Base-by-base conservation (phyloP, 2,113 vertebrate genomes). In the Bothrops jararaca region DNA sequence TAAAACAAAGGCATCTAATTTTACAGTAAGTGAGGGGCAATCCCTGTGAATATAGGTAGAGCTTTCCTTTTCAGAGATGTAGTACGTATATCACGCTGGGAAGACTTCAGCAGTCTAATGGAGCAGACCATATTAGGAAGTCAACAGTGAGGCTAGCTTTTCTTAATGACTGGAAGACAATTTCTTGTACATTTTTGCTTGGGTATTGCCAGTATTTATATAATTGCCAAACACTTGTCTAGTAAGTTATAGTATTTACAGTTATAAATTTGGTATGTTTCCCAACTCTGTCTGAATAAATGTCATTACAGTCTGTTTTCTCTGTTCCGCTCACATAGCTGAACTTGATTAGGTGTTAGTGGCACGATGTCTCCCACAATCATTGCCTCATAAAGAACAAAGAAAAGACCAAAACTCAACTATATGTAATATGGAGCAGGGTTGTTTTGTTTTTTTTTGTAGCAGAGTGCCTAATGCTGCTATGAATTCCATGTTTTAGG, bases 241-340 rank as follows among this genome's bases (percentile, higher is more conserved):
- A 42, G 89, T 93, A 93, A 93, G 92, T 93, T 93, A 93, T 86
- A 80, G 89, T 90, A 86, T 93, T 90, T 86, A 93, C 80, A 57
- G 52, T 86, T 53, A 64, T 53, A 64, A 15, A 64, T n/a, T 57
- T 90, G 89, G 80, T 89, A 90, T 39, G 8, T 57, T 93, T 93
- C 89, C 92, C 92, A 93, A n/a, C 56, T 90, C 24, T 93, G 89
- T 45, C 92, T 54, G 80, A 93, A 90, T 15, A 90, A 69, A 86
- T 18, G 34, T 34, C 53, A 45, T 34, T n/a, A 24, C 7, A 48
- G 4, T 85, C 52, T 58, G 58, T 45, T 50, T 89, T 85, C 53
- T 22, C 29, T 52, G 29, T 52, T 80, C 56, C n/a, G n/a, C 45
- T 42, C 54, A 53, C 56, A 53, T 34, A 69, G 57, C 52, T 90